Conservation (phyloP, 2,888 invertebrate species). For the Aphidoletes aphidimyza region DNA sequence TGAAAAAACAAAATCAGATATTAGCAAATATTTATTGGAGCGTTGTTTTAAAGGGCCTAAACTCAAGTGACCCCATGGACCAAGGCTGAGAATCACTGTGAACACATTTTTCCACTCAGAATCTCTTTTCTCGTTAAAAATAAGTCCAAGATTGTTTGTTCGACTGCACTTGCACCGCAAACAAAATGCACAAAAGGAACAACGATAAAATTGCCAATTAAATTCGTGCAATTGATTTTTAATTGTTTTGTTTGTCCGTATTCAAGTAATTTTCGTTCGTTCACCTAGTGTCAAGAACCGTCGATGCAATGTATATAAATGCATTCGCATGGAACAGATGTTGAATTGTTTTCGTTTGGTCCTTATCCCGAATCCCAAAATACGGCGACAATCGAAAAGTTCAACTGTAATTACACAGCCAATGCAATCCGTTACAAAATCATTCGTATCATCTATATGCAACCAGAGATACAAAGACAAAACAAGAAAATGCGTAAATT, state of each 20-base stretch:
- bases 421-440: conserved; percentile 33
- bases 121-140: too few relatives aligned
- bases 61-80: too few relatives aligned
- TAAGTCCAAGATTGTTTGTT: too few relatives aligned
- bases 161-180: neutral
- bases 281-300: neutral
- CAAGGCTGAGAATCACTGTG: too few relatives aligned
- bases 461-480: too few relatives aligned
- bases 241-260: neutral
- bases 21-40: neutral
- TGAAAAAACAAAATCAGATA: neutral
- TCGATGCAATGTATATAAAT: neutral
- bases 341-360: neutral
- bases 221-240: conserved; percentile 27
- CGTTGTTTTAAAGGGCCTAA: too few relatives aligned
- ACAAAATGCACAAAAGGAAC: neutral
- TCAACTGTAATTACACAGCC: conserved; percentile 6
- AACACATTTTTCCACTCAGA: too few relatives aligned
- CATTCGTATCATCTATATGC: neutral
- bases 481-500: neutral
- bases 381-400: neutral
- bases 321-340: neutral
- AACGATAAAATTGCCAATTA: neutral
- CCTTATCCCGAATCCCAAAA: neutral
- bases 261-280: neutral